Evolutionary conservation across 1,140 invertebrate genomes (phyloP), one percentile per base, ranked within the genome.

Genomic region (Tetramorium alpestre): DNA sequence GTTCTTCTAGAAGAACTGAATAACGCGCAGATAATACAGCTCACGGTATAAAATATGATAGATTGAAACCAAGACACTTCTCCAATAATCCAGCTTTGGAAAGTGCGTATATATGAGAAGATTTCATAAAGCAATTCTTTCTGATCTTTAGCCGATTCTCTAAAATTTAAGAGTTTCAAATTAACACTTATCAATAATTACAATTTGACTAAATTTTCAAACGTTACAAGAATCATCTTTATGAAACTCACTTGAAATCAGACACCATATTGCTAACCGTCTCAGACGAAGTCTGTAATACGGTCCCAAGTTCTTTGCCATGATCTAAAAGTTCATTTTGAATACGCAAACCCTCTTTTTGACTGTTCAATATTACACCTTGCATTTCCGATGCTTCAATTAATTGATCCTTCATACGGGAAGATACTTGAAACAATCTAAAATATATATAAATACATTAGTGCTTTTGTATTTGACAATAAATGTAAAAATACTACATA

Each of bases 11-110:
- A 95, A 13, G 96, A 95, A 56, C 96, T 97, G 33, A 96, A 93
- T 47, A 97, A 76, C 60, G 96, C 96, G 16, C 94, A 95, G 4
- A 96, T 86, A 38, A 96, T 90, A 41, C 96, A 93, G 54, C 94
- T 94, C 3, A 95, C 77, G 38, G 94, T 92, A 84, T 96, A 97
- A 91, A 96, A 97, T n/a, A 96, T 92, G 41, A 96, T 92, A 1
- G 96, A 96, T 86, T 96, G 96, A 82, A 97, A 95, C 88, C 96
- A 95, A 3, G 96, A 96, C 76, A 97, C 96, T 95, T 97, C 96
- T 16, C 94, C 95, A 49, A 96, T 91, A 86, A 96, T 93, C 96
- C 96, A 93, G 94, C 92, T 94, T 92, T 97, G 96, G 73, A 97
- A 95, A 47, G 94, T 94, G 10, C 92, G 90, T 49, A 97, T 90